Evolutionary conservation across 2,888 invertebrate species (phyloP).

Genomic region (Idaea dimidiata): DNA sequence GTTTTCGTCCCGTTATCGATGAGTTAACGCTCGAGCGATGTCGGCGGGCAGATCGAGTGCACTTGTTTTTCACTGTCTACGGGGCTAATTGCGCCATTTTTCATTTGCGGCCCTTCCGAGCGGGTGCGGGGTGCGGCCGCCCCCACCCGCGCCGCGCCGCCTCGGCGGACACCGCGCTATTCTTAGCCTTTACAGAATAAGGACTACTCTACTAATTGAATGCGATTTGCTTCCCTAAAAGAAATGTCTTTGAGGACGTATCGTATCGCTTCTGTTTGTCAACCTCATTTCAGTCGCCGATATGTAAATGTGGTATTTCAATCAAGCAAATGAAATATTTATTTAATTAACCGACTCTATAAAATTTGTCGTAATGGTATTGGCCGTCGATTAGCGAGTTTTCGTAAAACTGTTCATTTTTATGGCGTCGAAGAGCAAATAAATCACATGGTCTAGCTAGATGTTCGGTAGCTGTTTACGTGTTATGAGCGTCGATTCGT

Average conservation of each 20-base stretch:
- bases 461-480: neutral
- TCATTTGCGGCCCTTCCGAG: conserved; percentile 63
- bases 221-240: conserved; percentile 34
- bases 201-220: conserved; percentile 48
- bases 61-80: conserved; percentile 80
- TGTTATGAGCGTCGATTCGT: neutral
- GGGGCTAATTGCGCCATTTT: conserved; percentile 78
- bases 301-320: neutral
- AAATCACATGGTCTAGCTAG: conserved; percentile 1
- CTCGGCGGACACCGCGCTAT: conserved; percentile 41
- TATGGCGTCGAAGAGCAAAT: neutral
- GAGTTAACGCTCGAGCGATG: conserved; percentile 43
- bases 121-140: conserved; percentile 22
- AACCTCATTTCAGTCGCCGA: neutral
- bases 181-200: conserved; percentile 29
- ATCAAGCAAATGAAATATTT: neutral
- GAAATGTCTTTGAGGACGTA: conserved; percentile 12
- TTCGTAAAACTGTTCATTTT: neutral
- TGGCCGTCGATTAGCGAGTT: neutral
- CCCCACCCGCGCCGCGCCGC: conserved; percentile 42
- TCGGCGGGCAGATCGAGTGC: conserved; percentile 69
- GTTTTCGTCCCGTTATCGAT: conserved; percentile 49
- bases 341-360: neutral
- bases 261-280: neutral
- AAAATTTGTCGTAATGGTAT: conserved; percentile 1